Conservation (phyloP, 2,797 vertebrate species). For the Anabacerthia variegaticeps region DNA sequence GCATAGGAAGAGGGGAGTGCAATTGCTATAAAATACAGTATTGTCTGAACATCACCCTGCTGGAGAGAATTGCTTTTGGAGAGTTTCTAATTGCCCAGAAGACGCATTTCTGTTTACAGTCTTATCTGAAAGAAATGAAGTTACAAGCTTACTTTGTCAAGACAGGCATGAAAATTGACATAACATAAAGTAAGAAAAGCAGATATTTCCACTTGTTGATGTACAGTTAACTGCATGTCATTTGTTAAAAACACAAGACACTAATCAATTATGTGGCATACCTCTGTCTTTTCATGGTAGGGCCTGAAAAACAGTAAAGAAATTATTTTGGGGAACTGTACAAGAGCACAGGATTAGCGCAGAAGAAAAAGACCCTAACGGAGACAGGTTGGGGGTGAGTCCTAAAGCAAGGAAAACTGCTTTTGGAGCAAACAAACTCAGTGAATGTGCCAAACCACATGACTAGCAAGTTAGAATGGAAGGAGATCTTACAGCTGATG, state of each 20-base stretch:
- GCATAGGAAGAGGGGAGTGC: not conserved
- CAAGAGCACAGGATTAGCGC: not conserved
- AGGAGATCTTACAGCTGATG: not conserved
- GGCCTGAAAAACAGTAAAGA: not conserved
- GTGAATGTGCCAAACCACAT: fast-evolving
- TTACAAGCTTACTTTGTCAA: not conserved
- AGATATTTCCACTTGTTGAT: not conserved
- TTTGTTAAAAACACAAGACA: not conserved
- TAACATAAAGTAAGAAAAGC: not conserved
- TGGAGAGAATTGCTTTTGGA: not conserved
- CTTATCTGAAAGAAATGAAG: conserved; percentile 2
- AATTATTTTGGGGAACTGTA: not conserved
- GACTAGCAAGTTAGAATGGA: not conserved
- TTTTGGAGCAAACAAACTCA: not conserved
- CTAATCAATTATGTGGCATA: not conserved
- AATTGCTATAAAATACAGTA: not conserved
- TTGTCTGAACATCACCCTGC: not conserved
- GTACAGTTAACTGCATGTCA: not conserved
- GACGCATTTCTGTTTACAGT: not conserved
- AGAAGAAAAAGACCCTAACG: not conserved
- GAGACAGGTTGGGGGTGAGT: not conserved
- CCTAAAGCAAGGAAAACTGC: not conserved
- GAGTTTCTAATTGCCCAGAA: not conserved
- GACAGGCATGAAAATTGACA: not conserved
- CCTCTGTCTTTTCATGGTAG: not conserved